phyloP scores from a whole-genome alignment of 2,113 vertebrate genomes.

The Melanocharis versteri region DNA sequence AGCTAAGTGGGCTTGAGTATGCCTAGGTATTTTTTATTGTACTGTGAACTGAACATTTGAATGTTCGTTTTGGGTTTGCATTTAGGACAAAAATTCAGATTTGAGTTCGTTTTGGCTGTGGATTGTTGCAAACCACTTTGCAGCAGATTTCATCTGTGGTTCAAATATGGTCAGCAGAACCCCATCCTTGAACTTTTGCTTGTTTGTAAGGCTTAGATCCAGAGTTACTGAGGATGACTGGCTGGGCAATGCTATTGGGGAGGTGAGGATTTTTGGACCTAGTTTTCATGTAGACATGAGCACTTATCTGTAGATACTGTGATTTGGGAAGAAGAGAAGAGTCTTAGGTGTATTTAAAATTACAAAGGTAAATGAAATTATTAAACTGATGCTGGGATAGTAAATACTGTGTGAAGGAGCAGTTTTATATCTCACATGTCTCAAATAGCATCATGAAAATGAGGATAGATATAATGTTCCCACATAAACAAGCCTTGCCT shows the following conservation, averaged over 20 bases:
- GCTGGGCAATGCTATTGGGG: background rate
- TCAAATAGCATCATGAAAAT: background rate
- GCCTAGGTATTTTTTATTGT: background rate
- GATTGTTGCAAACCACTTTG: background rate
- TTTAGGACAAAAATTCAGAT: background rate
- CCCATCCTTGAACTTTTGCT: background rate
- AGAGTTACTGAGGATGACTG: background rate
- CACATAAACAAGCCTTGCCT: background rate
- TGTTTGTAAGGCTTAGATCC: background rate
- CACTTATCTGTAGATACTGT: background rate
- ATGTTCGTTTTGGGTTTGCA: background rate
- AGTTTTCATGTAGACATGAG: background rate
- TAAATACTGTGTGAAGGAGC: background rate
- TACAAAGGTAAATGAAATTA: background rate
- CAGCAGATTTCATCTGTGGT: background rate
- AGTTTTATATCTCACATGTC: background rate
- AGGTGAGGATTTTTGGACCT: background rate
- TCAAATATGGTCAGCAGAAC: background rate
- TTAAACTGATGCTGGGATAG: background rate
- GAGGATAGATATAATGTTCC: background rate
- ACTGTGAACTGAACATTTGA: background rate
- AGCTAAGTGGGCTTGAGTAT: background rate
- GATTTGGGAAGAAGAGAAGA: background rate
- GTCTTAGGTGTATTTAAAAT: background rate
- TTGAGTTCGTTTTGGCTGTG: background rate